Evolutionary conservation across 2,888 invertebrate species (phyloP), one percentile per base, ranked within the genome.

Genomic region (Amblyteles armatorius): DNA sequence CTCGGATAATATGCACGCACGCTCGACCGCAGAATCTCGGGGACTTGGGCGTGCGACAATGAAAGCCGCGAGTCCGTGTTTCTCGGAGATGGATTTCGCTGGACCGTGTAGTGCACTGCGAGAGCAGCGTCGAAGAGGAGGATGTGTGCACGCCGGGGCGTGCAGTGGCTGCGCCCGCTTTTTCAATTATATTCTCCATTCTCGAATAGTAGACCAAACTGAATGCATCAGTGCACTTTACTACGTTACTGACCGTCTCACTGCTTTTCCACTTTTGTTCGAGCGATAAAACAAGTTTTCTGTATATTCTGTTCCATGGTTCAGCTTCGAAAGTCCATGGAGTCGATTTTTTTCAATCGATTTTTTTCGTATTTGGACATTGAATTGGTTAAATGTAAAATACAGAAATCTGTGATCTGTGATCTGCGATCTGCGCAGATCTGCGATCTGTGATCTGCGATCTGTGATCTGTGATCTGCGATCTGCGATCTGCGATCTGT

Each of bases 11-110:
- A 65, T 65, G 74, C 63, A 76, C 50, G 74, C 65, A 76, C 74
- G 63, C 74, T 65, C 74, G 50, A 76, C 74, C 74, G 65, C 74
- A 29, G 65, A 76, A 50, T 65, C 74, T 50, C 65, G 74, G 63
- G 74, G 65, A 65, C 74, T 76, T 33, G 65, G 74, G 65, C 74
- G 74, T 76, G 65, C 74, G 74, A 76, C 74, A 65, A 63, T 74
- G 74, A 63, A 74, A 74, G 74, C 63, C 74, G 63, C 63, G 33
- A 74, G 74, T 63, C 57, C 74, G 29, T 63, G 74, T 74, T 74
- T 74, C 65, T 50, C 63, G 63, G 36, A 65, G 63, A 74, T 60
- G 74, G 29, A 60, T 74, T 63, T 63, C 74, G 63, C 19, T 63
- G 60, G 48, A 33, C 60, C n/a, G 26, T 22, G 73, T 44, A 48